A percentile compares a stretch with the other conserved stretches of the same genome.
phyloP scores from a whole-genome alignment of 2,113 vertebrate species.

The Myotis davidii region DNA sequence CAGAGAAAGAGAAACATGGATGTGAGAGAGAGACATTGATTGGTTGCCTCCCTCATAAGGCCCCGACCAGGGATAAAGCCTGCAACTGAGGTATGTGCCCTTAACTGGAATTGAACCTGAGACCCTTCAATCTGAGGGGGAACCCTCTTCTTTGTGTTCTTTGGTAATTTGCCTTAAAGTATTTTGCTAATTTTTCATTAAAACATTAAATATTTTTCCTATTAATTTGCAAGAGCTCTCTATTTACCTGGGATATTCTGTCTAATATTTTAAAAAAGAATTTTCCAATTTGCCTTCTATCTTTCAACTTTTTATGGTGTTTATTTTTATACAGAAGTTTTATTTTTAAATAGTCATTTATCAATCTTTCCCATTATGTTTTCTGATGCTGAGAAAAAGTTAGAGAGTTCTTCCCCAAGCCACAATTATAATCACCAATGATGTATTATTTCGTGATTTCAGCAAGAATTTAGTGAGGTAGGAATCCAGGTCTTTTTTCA shows the following conservation, averaged over 20 bases:
- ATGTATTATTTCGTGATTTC: background rate
- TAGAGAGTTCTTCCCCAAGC: background rate
- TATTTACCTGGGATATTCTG: conserved; percentile 67
- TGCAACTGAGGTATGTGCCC: too few relatives aligned
- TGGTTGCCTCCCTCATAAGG: too few relatives aligned
- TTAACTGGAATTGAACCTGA: too few relatives aligned
- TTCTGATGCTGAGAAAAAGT: conserved; percentile 30
- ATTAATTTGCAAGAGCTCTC: conserved; percentile 65
- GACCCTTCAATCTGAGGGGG: too few relatives aligned
- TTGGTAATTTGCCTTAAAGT: conserved; percentile 1
- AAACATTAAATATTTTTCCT: conserved; percentile 70
- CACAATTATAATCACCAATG: background rate
- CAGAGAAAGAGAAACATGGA: too few relatives aligned
- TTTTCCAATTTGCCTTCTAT: too few relatives aligned
- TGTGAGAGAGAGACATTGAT: too few relatives aligned
- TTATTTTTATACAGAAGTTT: conserved; percentile 61
- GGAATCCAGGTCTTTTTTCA: background rate
- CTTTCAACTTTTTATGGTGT: conserved; percentile 44
- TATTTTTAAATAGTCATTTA: conserved; percentile 50
- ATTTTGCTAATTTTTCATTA: conserved; percentile 65
- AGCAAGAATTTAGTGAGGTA: conserved; percentile 2
- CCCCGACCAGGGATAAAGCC: too few relatives aligned
- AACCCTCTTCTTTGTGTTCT: background rate
- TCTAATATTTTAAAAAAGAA: conserved; percentile 54
- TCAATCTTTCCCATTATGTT: conserved; percentile 1